phyloP scores from a whole-genome alignment of 1,140 invertebrate species.

The Myzus persicae region DNA sequence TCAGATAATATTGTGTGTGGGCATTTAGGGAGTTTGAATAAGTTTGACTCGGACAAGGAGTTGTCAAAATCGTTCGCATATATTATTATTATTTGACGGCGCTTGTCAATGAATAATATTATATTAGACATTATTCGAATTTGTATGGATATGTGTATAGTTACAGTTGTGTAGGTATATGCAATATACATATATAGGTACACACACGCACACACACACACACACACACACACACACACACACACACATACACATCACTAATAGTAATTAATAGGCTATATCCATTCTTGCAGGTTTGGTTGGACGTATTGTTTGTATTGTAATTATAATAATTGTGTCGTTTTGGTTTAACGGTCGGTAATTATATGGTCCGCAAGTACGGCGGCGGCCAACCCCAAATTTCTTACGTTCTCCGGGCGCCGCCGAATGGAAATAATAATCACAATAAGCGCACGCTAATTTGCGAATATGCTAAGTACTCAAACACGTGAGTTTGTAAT shows the following conservation, averaged over 20 bases:
- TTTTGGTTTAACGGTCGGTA: background rate
- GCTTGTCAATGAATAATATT: background rate
- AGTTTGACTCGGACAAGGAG: background rate
- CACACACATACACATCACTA: background rate
- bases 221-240: background rate
- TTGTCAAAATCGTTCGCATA: background rate
- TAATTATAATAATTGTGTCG: constrained; percentile 31
- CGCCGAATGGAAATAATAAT: background rate
- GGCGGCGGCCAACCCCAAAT: background rate
- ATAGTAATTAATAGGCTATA: constrained; percentile 34
- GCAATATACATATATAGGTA: background rate
- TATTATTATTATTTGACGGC: background rate
- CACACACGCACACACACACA: background rate
- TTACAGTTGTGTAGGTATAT: background rate
- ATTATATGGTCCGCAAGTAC: background rate
- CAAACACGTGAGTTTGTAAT: background rate
- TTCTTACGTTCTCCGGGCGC: background rate
- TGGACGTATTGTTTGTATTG: background rate
- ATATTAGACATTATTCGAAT: background rate
- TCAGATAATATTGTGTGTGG: background rate
- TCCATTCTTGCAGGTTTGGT: background rate
- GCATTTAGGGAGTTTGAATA: background rate
- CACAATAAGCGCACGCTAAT: constrained; percentile 12
- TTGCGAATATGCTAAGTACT: constrained; percentile 19
- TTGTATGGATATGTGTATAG: background rate